Evolutionary conservation across 1,140 invertebrate genomes (phyloP).

Genomic region (Caenorhabditis elegans): WBcel235 BX284606.5:10842001-10842500

Average conservation of each 20-base stretch:
- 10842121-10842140: no score
- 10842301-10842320: background rate
- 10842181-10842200: no score
- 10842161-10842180: no score
- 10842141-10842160: no score
- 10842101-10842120: no score
- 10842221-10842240: background rate
- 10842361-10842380: constrained; percentile 20
- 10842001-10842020: no score
- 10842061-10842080: no score
- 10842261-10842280: background rate
- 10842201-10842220: no score
- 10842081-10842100: no score
- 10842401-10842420: background rate
- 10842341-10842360: background rate
- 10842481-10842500: background rate
- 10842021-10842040: no score
- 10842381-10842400: constrained; percentile 22
- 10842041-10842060: no score
- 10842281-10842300: background rate
- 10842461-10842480: background rate
- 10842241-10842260: background rate
- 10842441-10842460: background rate
- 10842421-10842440: background rate
- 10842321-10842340: constrained; percentile 20